Conservation (phyloP, 2,888 invertebrate genomes). For the Lochmaea capreae region DNA sequence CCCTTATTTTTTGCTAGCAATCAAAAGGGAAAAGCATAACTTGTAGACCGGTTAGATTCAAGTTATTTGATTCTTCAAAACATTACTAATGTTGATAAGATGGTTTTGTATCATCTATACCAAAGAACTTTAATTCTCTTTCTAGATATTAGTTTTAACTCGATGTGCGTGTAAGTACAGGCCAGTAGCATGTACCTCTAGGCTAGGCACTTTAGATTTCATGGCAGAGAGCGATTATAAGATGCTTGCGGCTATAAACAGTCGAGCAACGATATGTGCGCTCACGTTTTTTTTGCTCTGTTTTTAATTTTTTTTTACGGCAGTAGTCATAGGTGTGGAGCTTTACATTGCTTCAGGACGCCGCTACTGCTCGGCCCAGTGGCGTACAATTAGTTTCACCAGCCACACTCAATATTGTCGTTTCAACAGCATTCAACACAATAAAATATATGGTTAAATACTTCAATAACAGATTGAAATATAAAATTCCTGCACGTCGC, state of each 20-base stretch:
- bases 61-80: too few relatives aligned
- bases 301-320: slow-evolving; percentile 44
- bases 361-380: slow-evolving; percentile 29
- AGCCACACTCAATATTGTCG: too few relatives aligned
- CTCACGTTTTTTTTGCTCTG: slow-evolving; percentile 50
- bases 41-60: too few relatives aligned
- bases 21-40: too few relatives aligned
- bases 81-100: background rate
- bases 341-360: slow-evolving; percentile 31
- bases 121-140: background rate
- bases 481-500: too few relatives aligned
- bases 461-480: too few relatives aligned
- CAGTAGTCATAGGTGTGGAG: slow-evolving; percentile 51
- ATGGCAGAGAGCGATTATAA: slow-evolving; percentile 42
- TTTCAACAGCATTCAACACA: too few relatives aligned
- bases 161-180: slow-evolving; percentile 47
- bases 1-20: too few relatives aligned
- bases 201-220: slow-evolving; percentile 48
- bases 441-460: too few relatives aligned
- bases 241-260: slow-evolving; percentile 37
- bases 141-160: background rate
- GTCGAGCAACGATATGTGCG: slow-evolving; percentile 41
- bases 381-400: slow-evolving; percentile 11
- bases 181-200: slow-evolving; percentile 46
- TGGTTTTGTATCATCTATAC: background rate